Percentiles rank a stretch among this genome's conserved stretches.
These are phyloP conservation scores for Acleris holmiana DNA, from an alignment of 2,888 invertebrate species.

Conservation along the genomic window DNA sequence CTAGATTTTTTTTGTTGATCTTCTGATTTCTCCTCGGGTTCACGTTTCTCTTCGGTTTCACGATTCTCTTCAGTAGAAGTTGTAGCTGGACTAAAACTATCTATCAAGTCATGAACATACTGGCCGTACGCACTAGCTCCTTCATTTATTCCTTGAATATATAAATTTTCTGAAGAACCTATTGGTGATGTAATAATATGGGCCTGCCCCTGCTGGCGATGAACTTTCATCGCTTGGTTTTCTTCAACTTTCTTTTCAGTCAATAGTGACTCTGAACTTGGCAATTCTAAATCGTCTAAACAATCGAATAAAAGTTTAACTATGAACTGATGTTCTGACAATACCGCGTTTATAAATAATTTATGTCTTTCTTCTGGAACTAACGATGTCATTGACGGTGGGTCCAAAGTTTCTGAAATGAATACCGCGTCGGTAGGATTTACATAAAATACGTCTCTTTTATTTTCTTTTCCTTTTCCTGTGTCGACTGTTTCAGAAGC, in stretches of 20 bases:
- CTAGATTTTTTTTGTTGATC: neutral
- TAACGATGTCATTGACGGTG: conserved; percentile 52
- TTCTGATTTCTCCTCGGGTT: neutral
- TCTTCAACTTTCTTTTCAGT: neutral
- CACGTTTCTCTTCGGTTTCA: neutral
- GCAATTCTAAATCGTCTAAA: conserved; percentile 47
- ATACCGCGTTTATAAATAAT: conserved; percentile 43
- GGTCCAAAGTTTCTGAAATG: conserved; percentile 37
- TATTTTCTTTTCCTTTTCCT: neutral
- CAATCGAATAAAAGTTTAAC: conserved; percentile 55
- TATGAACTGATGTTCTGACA: conserved; percentile 55
- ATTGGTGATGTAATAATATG: neutral
- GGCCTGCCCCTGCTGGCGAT: neutral
- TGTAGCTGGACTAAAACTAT: too few species aligned
- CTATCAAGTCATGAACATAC: too few species aligned
- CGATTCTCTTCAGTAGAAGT: neutral
- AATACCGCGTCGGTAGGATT: conserved; percentile 44
- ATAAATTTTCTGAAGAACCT: too few species aligned
- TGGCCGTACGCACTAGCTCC: too few species aligned
- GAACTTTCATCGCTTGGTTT: neutral
- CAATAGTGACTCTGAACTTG: neutral
- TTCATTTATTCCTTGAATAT: too few species aligned
- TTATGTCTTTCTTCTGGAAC: conserved; percentile 54
- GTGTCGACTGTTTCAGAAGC: too few species aligned
- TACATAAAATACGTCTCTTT: conserved; percentile 1